Conservation (phyloP, 2,113 vertebrate species). For the Himantopus leucocephalus region DNA sequence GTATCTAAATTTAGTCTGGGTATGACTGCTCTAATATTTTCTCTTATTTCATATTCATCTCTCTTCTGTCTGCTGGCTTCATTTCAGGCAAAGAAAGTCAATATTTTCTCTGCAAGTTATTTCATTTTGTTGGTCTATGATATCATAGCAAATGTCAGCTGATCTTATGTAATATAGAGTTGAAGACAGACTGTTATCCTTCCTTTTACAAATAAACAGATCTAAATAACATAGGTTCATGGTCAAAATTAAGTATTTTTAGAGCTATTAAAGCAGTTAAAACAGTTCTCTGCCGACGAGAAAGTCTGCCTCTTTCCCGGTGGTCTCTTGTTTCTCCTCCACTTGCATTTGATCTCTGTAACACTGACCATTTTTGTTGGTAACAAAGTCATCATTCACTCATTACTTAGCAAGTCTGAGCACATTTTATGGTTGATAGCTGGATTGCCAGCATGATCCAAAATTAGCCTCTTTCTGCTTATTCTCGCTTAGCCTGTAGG, state of each 20-base stretch:
- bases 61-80: constrained; percentile 53
- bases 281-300: background rate
- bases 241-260: constrained; percentile 22
- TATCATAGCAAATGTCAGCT: constrained; percentile 54
- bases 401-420: background rate
- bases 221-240: background rate
- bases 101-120: constrained; percentile 54
- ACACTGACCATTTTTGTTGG: background rate
- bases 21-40: constrained; percentile 4
- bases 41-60: constrained; percentile 41
- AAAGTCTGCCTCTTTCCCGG: background rate
- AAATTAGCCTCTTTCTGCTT: background rate
- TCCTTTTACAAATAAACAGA: constrained; percentile 46
- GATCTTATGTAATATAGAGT: constrained; percentile 10
- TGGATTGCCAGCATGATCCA: background rate
- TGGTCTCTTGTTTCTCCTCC: background rate
- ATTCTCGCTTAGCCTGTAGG: background rate
- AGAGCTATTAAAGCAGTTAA: constrained; percentile 18
- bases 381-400: constrained; percentile 19
- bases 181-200: constrained; percentile 41
- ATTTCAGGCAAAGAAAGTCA: constrained; percentile 50
- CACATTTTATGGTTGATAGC: constrained; percentile 5
- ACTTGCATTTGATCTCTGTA: background rate
- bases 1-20: constrained; percentile 30
- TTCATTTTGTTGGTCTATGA: constrained; percentile 45